Base-by-base conservation (phyloP, 2,797 vertebrate genomes). In the Leptodactylus fallax region DNA sequence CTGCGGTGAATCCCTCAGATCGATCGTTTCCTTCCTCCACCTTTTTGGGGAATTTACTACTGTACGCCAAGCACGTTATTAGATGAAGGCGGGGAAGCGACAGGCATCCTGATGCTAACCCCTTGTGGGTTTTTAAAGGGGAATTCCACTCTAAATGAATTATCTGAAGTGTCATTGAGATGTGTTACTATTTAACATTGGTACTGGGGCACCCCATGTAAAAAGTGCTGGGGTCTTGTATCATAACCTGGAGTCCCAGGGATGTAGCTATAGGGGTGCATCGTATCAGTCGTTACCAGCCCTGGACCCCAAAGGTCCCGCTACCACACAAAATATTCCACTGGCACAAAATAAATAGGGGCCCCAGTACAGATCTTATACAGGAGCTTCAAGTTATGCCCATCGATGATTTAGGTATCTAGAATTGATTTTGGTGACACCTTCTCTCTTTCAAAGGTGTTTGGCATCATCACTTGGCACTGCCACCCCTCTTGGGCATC, bases 31-130 rank as follows among this genome's bases (percentile, higher is more conserved):
- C 53, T 55, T 79, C 49, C 49, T 45, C 49, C 71, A 23, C 27
- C 17, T 60, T 81, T 86, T 55, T 36, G 36, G 16, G 72, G 65
- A 79, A 79, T 88, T 23, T 74, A 72, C 87, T 79, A 79, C 27
- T 65, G 61, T 67, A 79, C 25, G 49, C 55, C 19, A 65, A 65
- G 56, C 76, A 61, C 27, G 78, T 81, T 81, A 80, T 45, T 72
- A 69, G 51, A 27, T 19, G n/a, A 49, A 72, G 79, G 85, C 16
- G 85, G 85, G 61, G 79, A 60, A 61, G 6, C 58, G 23, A 49
- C 13, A 21, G 25, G 21, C 45, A 27, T 51, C 85, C 49, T 17
- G 36, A 80, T 14, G 13, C 60, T 74, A 87, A 69, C 55, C 85
- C 78, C 11, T 19, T 23, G 25, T 19, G 63, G 10, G 11, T 51